Evolutionary conservation across 2,888 invertebrate species (phyloP).

Genomic region (Eumacrocentrus americanus): DNA sequence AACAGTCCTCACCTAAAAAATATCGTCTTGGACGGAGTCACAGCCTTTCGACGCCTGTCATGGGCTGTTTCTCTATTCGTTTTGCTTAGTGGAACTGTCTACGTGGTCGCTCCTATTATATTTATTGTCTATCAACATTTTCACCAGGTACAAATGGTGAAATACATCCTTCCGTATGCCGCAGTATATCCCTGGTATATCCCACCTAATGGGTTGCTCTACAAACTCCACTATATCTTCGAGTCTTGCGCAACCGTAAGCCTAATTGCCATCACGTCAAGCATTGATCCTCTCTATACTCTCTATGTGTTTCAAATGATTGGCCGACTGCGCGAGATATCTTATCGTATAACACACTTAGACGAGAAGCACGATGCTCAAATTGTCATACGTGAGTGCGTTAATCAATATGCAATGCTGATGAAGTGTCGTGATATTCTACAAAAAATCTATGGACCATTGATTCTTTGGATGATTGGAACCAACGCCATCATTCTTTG

Average conservation of each 20-base stretch:
- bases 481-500: constrained; percentile 27
- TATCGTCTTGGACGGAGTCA: background rate
- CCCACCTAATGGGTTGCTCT: constrained; percentile 17
- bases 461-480: constrained; percentile 24
- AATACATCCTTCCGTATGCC: constrained; percentile 34
- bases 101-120: constrained; percentile 19
- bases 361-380: constrained; percentile 10
- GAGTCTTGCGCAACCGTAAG: constrained; percentile 20
- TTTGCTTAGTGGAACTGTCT: constrained; percentile 1
- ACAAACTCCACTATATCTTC: constrained; percentile 25
- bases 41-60: background rate
- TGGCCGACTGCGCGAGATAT: constrained; percentile 27
- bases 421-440: constrained; percentile 24
- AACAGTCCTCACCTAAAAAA: background rate
- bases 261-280: background rate
- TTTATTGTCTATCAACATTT: background rate
- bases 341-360: constrained; percentile 18
- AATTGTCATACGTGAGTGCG: constrained; percentile 25
- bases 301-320: constrained; percentile 32
- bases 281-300: constrained; percentile 30
- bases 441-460: constrained; percentile 30
- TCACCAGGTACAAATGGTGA: constrained; percentile 19
- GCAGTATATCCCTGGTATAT: constrained; percentile 32
- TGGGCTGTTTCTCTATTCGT: background rate
- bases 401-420: constrained; percentile 22